Base-by-base conservation (phyloP, 2,797 vertebrate genomes). In the Crocidura indochinensis region DNA sequence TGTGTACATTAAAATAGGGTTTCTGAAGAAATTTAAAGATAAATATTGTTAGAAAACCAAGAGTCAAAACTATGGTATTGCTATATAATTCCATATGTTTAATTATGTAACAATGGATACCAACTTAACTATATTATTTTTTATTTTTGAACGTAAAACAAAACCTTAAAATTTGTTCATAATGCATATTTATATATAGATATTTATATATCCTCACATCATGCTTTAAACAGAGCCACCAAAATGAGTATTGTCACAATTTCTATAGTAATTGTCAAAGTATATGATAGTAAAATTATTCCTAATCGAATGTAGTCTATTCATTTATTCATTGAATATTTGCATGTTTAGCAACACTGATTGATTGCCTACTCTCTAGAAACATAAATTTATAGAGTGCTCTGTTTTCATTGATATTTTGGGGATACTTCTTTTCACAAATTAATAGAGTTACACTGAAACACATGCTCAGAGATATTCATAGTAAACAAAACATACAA, bases 91-190 rank as follows among this genome's bases (percentile, higher is more conserved):
- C 24, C 74, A 72, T 8, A 78, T 83, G 75, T 78, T 92, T 89
- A 68, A 90, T 4, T 5, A 22, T n/a, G 31, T 17, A 46, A 49
- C 62, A 3, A 38, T 47, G 10, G 6, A 87, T 65, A 44, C 77
- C n/a, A 86, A 77, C 19, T 72, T 76, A 94, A 88, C 69, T 62
- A 49, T 15, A 72, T 62, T 11, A 64, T 71, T 17, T 77, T 38
- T 92, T 22, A 69, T 80, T 77, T 94, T 88, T 84, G 14, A 94
- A 74, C 31, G 68, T 56, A 92, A 79, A 84, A 56, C 6, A 6
- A 69, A 69, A 5, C 27, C 65, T 89, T 92, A 68, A 65, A n/a
- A 46, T 73, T n/a, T 64, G 8, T 79, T 56, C 84, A 84, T 75
- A 26, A 20, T 53, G 17, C 5, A 53, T 53, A 17, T 17, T 53